These are phyloP conservation scores for Drosophila murphyi DNA, from an alignment of 1,140 invertebrate genomes.

Conservation along the genomic window DNA sequence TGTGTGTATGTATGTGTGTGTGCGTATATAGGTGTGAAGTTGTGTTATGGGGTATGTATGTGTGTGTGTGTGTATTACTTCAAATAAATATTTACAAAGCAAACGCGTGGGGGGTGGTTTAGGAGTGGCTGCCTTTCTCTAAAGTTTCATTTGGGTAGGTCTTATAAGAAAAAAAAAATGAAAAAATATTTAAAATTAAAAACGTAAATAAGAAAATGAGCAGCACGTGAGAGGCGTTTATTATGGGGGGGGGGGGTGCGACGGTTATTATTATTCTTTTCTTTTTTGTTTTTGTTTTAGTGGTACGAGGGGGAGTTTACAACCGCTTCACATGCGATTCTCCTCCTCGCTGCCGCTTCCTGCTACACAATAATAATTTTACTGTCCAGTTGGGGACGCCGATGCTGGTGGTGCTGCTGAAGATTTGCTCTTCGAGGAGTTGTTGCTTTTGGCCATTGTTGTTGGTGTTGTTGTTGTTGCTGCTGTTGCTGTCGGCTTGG, in stretches of 20 bases:
- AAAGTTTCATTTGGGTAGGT: background rate
- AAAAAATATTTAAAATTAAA: slow-evolving; percentile 41
- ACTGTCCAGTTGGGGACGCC: slow-evolving; percentile 33
- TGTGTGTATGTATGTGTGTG: slow-evolving; percentile 28
- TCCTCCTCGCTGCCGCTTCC: background rate
- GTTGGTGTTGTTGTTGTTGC: background rate
- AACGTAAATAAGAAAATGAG: slow-evolving; percentile 32
- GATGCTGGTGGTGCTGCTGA: slow-evolving; percentile 12
- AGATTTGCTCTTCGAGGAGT: slow-evolving; percentile 52
- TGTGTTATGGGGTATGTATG: slow-evolving; percentile 1
- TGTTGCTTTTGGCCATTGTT: slow-evolving; percentile 14
- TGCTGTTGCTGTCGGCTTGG: slow-evolving; percentile 2
- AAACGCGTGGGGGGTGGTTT: slow-evolving; percentile 20
- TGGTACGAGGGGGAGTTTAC: background rate
- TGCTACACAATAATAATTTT: background rate
- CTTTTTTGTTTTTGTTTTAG: background rate
- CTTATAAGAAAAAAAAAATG: slow-evolving; percentile 25
- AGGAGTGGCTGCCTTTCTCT: slow-evolving; percentile 7
- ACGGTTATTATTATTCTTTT: too few relatives aligned
- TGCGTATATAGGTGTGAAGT: background rate
- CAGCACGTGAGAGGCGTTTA: slow-evolving; percentile 4
- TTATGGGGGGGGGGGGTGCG: background rate
- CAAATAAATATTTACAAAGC: slow-evolving; percentile 81
- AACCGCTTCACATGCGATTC: background rate
- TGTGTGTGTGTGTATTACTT: slow-evolving; percentile 53